Evolutionary conservation across 2,888 invertebrate species (phyloP), one percentile per base, ranked within the genome.

Genomic region (Drosophila emarginata): DNA sequence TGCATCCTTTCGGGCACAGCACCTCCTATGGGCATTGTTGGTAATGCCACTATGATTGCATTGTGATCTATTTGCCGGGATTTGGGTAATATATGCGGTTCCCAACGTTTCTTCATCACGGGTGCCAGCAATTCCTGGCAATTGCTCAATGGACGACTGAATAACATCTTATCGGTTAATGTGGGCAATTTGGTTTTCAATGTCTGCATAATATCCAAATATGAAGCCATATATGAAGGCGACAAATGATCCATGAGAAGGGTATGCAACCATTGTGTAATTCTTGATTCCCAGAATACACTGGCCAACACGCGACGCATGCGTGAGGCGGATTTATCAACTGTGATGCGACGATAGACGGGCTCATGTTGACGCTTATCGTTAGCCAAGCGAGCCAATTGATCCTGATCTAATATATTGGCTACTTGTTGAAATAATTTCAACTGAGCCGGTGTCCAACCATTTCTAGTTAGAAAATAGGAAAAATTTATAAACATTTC

Each of bases 261-360:
- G 50, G 93, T 92, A 90, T 97, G 96, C 36, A 97, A 90, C 97
- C 97, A 97, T 77, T 96, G 95, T 0, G 94, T 93, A 23, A 95
- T 91, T 75, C 94, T 94, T 23, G 93, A 90, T 78, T 96, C 96
- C 96, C 96, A 97, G n/a, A 93, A 92, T 9, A 95, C 93, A 3
- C 94, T 93, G 0, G 95, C 94, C 72, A 96, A 91, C n/a, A 94
- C 92, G 75, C 94, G 94, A 37, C 96, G 93, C 75, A 96, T 92
- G 64, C 94, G 92, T 72, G 94, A 93, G 0, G 94, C 94, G 0
- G 96, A 94, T 78, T 94, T 95, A 80, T 96, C 96, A 1, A 96
- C 93, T n/a, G 94, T 93, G 2, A 94, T 93, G 40, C 96, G 92
- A 61, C 96, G 93, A 77, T 94, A 92, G 18, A 96, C 93, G 0